Evolutionary conservation across 2,888 invertebrate species (phyloP).

Genomic region (Caenorhabditis panamensis): DNA sequence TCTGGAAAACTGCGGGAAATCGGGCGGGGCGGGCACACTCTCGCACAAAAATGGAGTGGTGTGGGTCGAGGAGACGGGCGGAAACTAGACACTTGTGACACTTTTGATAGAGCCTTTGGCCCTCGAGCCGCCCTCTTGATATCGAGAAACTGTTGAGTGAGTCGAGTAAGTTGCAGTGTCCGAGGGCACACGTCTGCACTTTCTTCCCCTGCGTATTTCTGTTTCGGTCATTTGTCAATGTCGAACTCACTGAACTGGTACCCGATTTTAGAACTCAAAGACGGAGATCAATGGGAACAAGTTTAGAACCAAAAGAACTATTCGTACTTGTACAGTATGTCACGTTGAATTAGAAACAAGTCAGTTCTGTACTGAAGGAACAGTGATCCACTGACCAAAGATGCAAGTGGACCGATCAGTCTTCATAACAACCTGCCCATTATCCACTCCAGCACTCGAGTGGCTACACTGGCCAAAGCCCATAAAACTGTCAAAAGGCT

Average conservation of each 20-base stretch:
- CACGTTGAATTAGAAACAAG: no score
- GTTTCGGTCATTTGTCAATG: not conserved
- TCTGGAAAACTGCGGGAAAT: slow-evolving; percentile 25
- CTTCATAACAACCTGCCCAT: slow-evolving; percentile 38
- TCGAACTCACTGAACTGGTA: not conserved
- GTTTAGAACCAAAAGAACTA: not conserved
- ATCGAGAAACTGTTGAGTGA: slow-evolving; percentile 10
- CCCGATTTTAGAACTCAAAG: not conserved
- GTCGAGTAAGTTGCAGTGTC: not conserved
- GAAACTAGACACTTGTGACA: slow-evolving; percentile 48
- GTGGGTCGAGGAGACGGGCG: slow-evolving; percentile 20
- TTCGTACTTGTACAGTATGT: not conserved
- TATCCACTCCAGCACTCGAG: slow-evolving; percentile 20
- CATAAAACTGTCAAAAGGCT: slow-evolving; percentile 41
- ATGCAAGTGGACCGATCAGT: slow-evolving; percentile 11
- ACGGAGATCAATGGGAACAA: not conserved
- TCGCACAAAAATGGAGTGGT: slow-evolving; percentile 48
- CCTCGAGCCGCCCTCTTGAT: not conserved
- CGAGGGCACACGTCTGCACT: slow-evolving; percentile 5
- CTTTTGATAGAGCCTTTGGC: slow-evolving; percentile 35
- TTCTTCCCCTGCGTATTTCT: slow-evolving; percentile 13
- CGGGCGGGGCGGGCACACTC: slow-evolving; percentile 4
- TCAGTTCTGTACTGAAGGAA: no score
- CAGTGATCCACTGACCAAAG: no score
- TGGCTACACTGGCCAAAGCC: slow-evolving; percentile 8